phyloP scores from a whole-genome alignment of 2,797 vertebrate species.

The Amazona ochrocephala region DNA sequence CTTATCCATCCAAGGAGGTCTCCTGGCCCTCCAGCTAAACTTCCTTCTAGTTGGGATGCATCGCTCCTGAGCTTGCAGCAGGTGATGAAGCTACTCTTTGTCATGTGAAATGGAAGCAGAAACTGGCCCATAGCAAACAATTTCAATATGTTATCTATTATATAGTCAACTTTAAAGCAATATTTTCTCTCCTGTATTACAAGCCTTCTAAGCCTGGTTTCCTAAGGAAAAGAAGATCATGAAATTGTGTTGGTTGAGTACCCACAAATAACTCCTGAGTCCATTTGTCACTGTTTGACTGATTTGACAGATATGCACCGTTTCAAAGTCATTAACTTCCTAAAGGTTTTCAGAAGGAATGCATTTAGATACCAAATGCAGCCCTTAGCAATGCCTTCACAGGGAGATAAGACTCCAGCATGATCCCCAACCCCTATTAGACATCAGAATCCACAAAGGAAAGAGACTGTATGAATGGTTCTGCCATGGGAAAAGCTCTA shows the following conservation, averaged over 20 bases:
- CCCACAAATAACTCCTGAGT: not conserved
- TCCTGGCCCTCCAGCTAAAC: no score
- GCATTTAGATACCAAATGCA: not conserved
- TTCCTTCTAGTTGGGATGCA: no score
- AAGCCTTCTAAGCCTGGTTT: not conserved
- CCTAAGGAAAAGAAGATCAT: not conserved
- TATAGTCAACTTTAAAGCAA: not conserved
- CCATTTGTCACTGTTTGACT: not conserved
- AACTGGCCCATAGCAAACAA: not conserved
- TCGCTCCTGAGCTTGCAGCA: no score
- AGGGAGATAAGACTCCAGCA: not conserved
- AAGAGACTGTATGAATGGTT: not conserved
- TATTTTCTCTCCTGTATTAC: not conserved
- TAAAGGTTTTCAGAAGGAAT: not conserved
- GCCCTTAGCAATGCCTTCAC: not conserved
- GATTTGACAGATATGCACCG: not conserved
- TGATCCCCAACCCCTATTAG: not conserved
- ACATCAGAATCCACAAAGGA: not conserved
- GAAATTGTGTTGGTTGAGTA: not conserved
- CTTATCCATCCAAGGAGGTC: no score
- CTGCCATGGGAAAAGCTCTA: not conserved
- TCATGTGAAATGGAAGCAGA: not conserved
- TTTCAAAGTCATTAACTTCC: slow-evolving; percentile 19
- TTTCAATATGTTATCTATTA: not conserved
- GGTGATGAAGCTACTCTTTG: not conserved